These are phyloP conservation scores for Noctua janthina DNA, from an alignment of 2,888 invertebrate genomes.

Conservation along the genomic window DNA sequence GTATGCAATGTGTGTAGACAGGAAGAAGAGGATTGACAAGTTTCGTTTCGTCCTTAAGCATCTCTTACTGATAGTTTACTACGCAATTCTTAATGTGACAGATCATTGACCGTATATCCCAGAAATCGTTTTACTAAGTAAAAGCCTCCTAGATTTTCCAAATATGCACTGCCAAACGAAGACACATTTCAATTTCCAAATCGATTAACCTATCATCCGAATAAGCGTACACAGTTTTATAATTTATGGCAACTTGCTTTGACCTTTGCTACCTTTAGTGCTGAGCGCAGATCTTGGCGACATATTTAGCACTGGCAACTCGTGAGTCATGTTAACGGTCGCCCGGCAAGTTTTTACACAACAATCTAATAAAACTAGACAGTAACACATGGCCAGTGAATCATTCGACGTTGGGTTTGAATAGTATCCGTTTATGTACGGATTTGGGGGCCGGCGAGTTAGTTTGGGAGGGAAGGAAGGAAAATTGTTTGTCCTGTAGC, in stretches of 20 bases:
- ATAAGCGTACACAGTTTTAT: conserved; percentile 31
- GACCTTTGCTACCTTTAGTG: conserved; percentile 63
- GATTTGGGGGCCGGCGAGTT: conserved; percentile 40
- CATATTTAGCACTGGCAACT: conserved; percentile 59
- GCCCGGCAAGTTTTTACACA: conserved; percentile 66
- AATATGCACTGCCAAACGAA: neutral
- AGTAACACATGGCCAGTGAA: conserved; percentile 64
- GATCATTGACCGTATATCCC: neutral
- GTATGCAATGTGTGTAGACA: conserved; percentile 9
- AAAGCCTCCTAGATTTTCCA: neutral
- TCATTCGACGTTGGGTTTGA: conserved; percentile 63
- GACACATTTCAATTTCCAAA: conserved; percentile 16
- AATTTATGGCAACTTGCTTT: conserved; percentile 50
- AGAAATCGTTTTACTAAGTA: neutral
- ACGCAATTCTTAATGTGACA: neutral
- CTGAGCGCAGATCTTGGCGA: conserved; percentile 62
- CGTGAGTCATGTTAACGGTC: conserved; percentile 74
- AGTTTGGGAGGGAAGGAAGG: neutral
- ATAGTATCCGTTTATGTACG: conserved; percentile 64
- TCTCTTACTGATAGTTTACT: neutral
- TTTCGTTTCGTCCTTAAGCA: neutral
- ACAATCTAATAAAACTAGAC: conserved; percentile 66
- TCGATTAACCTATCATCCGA: conserved; percentile 24
- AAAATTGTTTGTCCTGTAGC: conserved; percentile 20
- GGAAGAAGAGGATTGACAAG: conserved; percentile 1